Percentiles rank a stretch among this genome's conserved stretches.
Conservation (phyloP, 2,797 vertebrate species). For the Morus bassanus region DNA sequence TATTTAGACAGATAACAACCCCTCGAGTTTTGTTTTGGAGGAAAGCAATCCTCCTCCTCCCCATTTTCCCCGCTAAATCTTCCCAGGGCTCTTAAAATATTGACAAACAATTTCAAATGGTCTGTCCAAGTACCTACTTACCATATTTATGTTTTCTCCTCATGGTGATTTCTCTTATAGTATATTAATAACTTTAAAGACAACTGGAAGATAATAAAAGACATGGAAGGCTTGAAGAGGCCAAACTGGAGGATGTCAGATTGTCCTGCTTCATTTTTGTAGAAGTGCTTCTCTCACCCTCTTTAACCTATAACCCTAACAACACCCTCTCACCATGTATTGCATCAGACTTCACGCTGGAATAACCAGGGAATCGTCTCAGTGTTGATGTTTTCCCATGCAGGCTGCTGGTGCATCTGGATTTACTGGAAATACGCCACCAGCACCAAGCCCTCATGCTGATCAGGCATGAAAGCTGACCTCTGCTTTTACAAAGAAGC, state of each 20-base stretch:
- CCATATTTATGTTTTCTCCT: background rate
- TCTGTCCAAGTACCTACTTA: background rate
- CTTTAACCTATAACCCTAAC: background rate
- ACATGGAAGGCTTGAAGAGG: background rate
- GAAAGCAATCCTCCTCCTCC: background rate
- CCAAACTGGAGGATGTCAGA: background rate
- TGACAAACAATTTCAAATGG: background rate
- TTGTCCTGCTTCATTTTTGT: background rate
- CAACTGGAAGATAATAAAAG: background rate
- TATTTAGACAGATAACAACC: slow-evolving; percentile 1
- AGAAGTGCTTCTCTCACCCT: background rate
- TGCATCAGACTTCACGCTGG: background rate
- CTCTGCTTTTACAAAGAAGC: background rate
- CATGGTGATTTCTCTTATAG: background rate
- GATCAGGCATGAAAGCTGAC: fast-evolving
- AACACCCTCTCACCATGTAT: background rate
- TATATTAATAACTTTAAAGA: background rate
- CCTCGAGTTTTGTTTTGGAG: background rate
- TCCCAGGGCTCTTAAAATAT: background rate
- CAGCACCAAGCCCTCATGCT: background rate
- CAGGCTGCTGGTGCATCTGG: background rate
- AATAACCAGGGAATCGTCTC: background rate
- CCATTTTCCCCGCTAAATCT: background rate
- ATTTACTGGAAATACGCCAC: background rate
- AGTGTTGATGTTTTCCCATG: background rate